Base-by-base conservation (phyloP, 2,888 invertebrate species). In the Loripinus fragilis region DNA sequence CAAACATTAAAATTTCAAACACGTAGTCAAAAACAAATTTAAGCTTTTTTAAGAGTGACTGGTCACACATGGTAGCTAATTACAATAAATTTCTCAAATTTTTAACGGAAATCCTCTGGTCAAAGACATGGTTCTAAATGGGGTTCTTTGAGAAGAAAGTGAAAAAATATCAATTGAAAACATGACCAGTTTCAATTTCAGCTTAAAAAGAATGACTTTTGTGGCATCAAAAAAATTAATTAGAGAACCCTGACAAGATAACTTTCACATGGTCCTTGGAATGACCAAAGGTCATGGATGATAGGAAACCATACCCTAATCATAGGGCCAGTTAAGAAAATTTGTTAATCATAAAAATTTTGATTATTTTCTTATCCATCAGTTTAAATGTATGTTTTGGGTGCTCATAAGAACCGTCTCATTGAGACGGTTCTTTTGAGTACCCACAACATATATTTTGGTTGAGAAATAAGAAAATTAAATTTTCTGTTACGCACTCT, bases 11-110 rank as follows among this genome's bases (percentile, higher is more conserved):
- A 60, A 60, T 60, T 60, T 60, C 60, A 60, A 33, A 33, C 60
- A 60, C 20, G 60, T 33, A 33, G 8, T 33, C 60, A 60, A 60
- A 60, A 60, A 60, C 20, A 33, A 60, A 60, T 60, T 60, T 60
- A 60, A 60, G 60, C 60, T 28, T 60, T 20, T 10, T 60, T 33
- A 28, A 30, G 15, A 33, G 33, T 60, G 12, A 30, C 60, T 60
- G 60, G 60, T 60, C 60, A 60, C 60, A 60, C 23, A 33, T 12
- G 17, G 17, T 30, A 12, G 17, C 60, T 60, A 60, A 60, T 60
- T 60, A 60, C 30, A 60, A 60, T 60, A 60, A 60, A 60, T 60
- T 60, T 60, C 60, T 60, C 23, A 30, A 60, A 60, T 60, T 60
- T 60, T 33, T 60, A 60, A 33, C 60, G 2, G 10, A 60, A 28